phyloP scores from a whole-genome alignment of 2,113 vertebrate species.

The Cryptomyrus ogoouensis region DNA sequence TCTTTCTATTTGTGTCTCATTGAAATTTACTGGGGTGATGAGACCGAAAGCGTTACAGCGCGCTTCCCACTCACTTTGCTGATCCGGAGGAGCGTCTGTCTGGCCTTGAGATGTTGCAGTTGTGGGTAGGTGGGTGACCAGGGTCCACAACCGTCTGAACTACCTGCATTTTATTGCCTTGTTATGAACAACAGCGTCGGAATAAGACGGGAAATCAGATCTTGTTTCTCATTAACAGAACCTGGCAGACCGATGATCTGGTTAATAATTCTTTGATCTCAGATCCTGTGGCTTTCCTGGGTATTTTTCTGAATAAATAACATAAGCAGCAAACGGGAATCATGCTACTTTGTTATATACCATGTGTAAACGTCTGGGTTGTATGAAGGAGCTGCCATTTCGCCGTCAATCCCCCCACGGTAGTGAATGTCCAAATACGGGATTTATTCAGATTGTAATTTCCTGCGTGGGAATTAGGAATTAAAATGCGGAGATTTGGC shows the following conservation, averaged over 20 bases:
- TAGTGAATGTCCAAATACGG: not conserved
- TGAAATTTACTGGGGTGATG: not conserved
- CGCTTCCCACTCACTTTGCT: not conserved
- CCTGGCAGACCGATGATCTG: not conserved
- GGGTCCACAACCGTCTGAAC: not conserved
- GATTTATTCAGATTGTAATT: not conserved
- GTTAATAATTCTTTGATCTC: not conserved
- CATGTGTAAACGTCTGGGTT: not conserved
- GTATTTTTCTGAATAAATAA: not conserved
- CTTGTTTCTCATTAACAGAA: not conserved
- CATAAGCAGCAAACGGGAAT: not conserved
- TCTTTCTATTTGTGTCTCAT: not conserved
- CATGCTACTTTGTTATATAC: not conserved
- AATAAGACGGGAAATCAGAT: not conserved
- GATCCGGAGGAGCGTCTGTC: not conserved
- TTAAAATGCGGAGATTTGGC: slow-evolving; percentile 36
- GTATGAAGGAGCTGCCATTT: not conserved
- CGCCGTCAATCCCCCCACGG: not conserved
- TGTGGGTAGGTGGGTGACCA: not conserved
- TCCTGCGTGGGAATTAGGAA: slow-evolving; percentile 4
- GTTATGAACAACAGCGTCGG: not conserved
- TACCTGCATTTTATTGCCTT: not conserved
- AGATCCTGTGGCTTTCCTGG: not conserved
- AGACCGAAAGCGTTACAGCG: not conserved
- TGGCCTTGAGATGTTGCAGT: not conserved